Evolutionary conservation across 2,888 invertebrate species (phyloP).

Genomic region (Metallyticus violacea): DNA sequence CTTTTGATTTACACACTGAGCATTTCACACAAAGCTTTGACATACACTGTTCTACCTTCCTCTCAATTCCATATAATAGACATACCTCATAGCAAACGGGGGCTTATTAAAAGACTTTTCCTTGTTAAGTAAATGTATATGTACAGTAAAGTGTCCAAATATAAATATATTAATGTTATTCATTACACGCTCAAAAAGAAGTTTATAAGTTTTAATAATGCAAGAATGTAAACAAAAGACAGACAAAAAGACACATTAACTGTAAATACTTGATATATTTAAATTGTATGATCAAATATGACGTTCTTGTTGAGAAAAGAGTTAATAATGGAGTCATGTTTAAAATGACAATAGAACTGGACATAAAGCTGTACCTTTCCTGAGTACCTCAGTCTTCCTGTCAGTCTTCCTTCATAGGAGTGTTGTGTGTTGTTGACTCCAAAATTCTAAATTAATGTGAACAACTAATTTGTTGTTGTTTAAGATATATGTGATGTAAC

Average conservation of each 20-base stretch:
- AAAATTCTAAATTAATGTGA: constrained; percentile 13
- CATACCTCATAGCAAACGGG: background rate
- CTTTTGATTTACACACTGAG: background rate
- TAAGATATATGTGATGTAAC: background rate
- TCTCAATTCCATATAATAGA: background rate
- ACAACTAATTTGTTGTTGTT: background rate
- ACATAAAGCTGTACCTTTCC: background rate
- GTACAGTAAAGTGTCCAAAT: background rate
- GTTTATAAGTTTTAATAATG: background rate
- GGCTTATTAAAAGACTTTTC: background rate
- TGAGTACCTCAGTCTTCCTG: background rate
- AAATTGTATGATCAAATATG: background rate
- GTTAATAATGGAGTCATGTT: background rate
- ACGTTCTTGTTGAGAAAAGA: constrained; percentile 12
- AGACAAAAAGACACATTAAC: background rate
- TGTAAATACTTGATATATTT: background rate
- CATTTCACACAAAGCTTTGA: background rate
- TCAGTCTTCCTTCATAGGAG: background rate
- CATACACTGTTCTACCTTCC: background rate
- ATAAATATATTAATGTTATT: background rate
- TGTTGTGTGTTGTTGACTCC: constrained; percentile 9
- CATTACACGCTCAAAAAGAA: background rate
- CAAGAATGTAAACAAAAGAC: background rate
- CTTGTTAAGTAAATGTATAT: background rate
- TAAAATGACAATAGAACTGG: background rate